Evolutionary conservation across 2,113 vertebrate genomes (phyloP), one percentile per base, ranked within the genome.

Genomic region (Atherinomorus stipes): DNA sequence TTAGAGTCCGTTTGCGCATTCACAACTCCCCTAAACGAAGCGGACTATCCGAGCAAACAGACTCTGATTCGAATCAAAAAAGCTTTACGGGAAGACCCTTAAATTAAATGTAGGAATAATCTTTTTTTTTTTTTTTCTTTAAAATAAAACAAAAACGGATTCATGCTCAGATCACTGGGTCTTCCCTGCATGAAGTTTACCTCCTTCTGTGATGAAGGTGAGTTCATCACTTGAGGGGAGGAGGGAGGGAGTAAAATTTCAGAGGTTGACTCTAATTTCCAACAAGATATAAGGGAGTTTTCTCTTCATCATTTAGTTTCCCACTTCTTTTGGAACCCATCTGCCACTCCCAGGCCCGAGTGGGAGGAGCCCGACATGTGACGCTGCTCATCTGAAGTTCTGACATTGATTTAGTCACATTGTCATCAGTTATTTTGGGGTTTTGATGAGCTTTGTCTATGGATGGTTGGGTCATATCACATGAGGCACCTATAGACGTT

Each of bases 151-250:
- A 28, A 3, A 40, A 11, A 40, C 11, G 10, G 8, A 12, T 3
- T 2, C n/a, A 28, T 57, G 59, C 57, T 69, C 54, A 54, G 56
- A 71, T 68, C 47, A 1, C 40, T 28, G 11, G 45, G 1, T 76
- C 28, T 2, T 65, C 23, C 57, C 71, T 23, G 60, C 34, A 69
- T 62, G 18, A 25, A 68, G 52, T 76, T 74, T 18, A 11, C 28
- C 49, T 83, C 69, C 71, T 68, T 89, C 74, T 83, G 71, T 42
- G 16, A 22, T 0, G 22, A 25, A 8, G 11, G 21, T n/a, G 62
- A 69, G 40, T 13, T 75, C 63, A 69, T 87, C 80, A 59, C 80
- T 86, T 52, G 61, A 57, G 26, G 47, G 26, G 68, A 37, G 18
- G 31, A 26, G 15, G 37, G 72, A 53, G 68, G 22, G 58, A 65